phyloP scores from a whole-genome alignment of 2,113 vertebrate genomes.

The Phoxinus phoxinus region DNA sequence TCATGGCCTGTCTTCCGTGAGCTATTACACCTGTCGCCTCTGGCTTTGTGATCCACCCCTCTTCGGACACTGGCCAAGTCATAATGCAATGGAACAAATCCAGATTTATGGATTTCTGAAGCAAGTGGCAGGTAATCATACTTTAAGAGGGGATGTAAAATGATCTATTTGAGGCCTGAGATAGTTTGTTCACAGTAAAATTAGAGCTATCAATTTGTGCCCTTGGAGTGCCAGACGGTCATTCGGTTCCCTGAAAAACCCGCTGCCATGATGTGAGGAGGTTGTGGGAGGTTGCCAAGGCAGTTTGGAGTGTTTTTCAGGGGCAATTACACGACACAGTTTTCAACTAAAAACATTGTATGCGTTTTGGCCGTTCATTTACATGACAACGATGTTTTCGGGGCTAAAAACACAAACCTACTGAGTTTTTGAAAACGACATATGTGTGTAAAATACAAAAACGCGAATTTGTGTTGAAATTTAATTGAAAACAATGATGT shows the following conservation, averaged over 20 bases:
- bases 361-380: too few relatives aligned
- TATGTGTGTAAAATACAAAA: too few relatives aligned
- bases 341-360: too few relatives aligned
- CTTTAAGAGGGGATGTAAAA: slow-evolving; percentile 53
- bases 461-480: too few relatives aligned
- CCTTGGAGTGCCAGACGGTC: slow-evolving; percentile 6
- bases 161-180: slow-evolving; percentile 33
- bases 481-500: too few relatives aligned
- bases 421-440: too few relatives aligned
- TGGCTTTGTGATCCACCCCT: slow-evolving; percentile 58
- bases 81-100: slow-evolving; percentile 62
- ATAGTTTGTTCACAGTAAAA: slow-evolving; percentile 47
- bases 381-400: too few relatives aligned
- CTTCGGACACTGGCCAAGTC: slow-evolving; percentile 60
- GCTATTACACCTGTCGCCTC: slow-evolving; percentile 62
- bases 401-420: too few relatives aligned
- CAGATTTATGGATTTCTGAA: slow-evolving; percentile 70
- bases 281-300: neutral
- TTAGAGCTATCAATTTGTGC: slow-evolving; percentile 35
- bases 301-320: too few relatives aligned
- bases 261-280: neutral
- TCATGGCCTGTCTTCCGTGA: slow-evolving; percentile 61
- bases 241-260: neutral
- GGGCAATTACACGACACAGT: too few relatives aligned
- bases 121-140: slow-evolving; percentile 61